A percentile compares a stretch with the other conserved stretches of the same genome.
phyloP scores from a whole-genome alignment of 2,113 vertebrate genomes.

The Noturus placidus region DNA sequence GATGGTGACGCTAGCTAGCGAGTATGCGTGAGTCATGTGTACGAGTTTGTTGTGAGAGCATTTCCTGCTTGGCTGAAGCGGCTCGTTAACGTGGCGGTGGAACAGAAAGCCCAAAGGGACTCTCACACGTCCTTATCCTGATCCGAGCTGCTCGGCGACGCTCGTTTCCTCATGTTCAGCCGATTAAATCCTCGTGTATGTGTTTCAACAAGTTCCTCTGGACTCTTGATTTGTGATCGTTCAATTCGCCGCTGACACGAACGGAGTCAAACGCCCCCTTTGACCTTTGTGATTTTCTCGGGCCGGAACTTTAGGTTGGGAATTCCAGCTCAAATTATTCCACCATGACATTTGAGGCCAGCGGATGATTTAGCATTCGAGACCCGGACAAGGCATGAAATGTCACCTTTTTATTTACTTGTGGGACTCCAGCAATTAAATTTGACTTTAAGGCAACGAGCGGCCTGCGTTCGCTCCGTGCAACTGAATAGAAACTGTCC shows the following conservation, averaged over 20 bases:
- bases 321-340: slow-evolving; percentile 55
- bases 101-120: neutral
- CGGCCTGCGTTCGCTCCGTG: slow-evolving; percentile 9
- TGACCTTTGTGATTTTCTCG: slow-evolving; percentile 57
- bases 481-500: slow-evolving; percentile 46
- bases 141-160: neutral
- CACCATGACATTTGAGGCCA: slow-evolving; percentile 60
- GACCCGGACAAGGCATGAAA: slow-evolving; percentile 48
- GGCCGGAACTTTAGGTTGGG: slow-evolving; percentile 33
- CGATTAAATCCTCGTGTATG: neutral
- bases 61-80: neutral
- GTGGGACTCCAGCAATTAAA: slow-evolving; percentile 59
- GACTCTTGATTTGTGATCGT: slow-evolving; percentile 42
- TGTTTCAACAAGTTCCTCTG: neutral
- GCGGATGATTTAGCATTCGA: slow-evolving; percentile 49
- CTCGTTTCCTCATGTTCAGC: neutral
- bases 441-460: slow-evolving; percentile 50
- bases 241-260: slow-evolving; percentile 46
- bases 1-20: neutral
- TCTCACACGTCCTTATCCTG: neutral
- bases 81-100: neutral
- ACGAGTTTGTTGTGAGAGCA: neutral
- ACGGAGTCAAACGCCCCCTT: slow-evolving; percentile 39
- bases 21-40: neutral
- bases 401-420: slow-evolving; percentile 63